Conservation (phyloP, 2,888 invertebrate species). For the Idaea biselata region DNA sequence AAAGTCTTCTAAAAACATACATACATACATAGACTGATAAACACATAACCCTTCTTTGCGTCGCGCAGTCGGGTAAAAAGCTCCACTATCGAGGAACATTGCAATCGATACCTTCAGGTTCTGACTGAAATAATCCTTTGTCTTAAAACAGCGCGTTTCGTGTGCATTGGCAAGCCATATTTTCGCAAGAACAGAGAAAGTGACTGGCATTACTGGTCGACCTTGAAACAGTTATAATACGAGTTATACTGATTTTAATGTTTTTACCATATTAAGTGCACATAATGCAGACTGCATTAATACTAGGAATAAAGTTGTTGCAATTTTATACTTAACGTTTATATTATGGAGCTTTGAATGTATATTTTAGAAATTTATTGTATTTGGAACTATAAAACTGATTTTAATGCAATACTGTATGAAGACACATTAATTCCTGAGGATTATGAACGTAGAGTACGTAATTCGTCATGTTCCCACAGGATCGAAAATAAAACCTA, state of each 20-base stretch:
- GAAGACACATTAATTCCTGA: too few species aligned
- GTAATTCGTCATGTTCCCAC: too few species aligned
- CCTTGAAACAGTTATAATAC: slow-evolving; percentile 27
- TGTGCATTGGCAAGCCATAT: not conserved
- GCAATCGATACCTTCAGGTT: not conserved
- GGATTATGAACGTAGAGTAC: too few species aligned
- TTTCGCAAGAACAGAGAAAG: slow-evolving; percentile 32
- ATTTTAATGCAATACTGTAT: too few species aligned
- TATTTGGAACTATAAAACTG: too few species aligned
- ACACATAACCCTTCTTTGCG: too few species aligned
- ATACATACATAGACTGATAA: too few species aligned
- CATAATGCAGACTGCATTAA: not conserved
- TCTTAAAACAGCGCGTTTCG: not conserved
- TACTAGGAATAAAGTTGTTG: not conserved
- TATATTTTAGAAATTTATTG: too few species aligned
- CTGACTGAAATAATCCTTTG: not conserved
- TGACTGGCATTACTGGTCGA: slow-evolving; percentile 22
- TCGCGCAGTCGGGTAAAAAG: too few species aligned
- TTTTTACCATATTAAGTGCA: slow-evolving; percentile 15
- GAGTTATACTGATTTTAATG: slow-evolving; percentile 15
- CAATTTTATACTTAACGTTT: not conserved
- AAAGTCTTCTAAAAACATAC: too few species aligned
- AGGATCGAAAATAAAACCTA: too few species aligned
- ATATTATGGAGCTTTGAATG: too few species aligned
- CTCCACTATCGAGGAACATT: not conserved